These are phyloP conservation scores for Hyperoplus lanceolatus DNA, from an alignment of 2,797 vertebrate species.

Conservation along the genomic window DNA sequence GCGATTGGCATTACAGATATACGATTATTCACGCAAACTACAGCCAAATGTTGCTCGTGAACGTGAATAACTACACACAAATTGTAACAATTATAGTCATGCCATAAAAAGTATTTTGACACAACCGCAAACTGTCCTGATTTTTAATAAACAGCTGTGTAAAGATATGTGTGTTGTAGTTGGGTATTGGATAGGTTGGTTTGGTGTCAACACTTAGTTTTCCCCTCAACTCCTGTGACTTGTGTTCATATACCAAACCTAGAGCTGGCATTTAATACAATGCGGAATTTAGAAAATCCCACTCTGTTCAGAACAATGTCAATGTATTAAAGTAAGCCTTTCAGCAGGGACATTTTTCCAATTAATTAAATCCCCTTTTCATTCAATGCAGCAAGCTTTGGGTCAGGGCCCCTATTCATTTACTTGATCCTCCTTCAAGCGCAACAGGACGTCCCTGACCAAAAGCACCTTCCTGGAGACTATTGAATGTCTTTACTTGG, in stretches of 20 bases:
- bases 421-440: slow-evolving; percentile 4
- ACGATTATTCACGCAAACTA: too few species aligned
- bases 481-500: not conserved
- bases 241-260: not conserved
- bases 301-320: not conserved
- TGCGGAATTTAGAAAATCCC: not conserved
- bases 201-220: not conserved
- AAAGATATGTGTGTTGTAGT: not conserved
- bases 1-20: too few species aligned
- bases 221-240: not conserved
- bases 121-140: not conserved
- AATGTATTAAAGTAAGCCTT: not conserved
- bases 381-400: slow-evolving; percentile 11
- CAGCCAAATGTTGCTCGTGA: too few species aligned
- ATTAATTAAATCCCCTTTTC: not conserved
- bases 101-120: not conserved
- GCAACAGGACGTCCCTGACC: slow-evolving; percentile 2
- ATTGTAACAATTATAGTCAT: not conserved
- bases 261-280: not conserved
- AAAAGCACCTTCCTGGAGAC: not conserved
- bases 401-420: slow-evolving; percentile 9
- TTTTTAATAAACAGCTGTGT: not conserved
- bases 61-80: too few species aligned
- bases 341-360: slow-evolving; percentile 5
- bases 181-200: not conserved